These are phyloP conservation scores for Crotalus tigris DNA, from an alignment of 2,113 vertebrate species.

Conservation along the genomic window DNA sequence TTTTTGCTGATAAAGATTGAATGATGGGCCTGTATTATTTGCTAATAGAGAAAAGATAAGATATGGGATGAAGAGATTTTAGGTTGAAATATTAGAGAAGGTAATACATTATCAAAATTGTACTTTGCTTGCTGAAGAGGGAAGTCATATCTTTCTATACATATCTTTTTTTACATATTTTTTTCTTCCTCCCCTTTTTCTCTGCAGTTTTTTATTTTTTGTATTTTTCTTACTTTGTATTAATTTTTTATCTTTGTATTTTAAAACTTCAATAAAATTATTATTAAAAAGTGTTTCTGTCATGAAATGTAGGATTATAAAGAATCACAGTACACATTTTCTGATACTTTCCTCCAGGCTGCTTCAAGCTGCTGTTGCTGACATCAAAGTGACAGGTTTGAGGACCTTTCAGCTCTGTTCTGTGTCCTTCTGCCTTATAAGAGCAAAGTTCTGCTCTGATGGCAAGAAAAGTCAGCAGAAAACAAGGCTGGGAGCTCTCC, in stretches of 20 bases:
- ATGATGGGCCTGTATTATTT: no score
- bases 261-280: neutral
- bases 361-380: neutral
- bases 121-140: neutral
- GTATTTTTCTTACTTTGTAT: neutral
- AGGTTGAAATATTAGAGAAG: no score
- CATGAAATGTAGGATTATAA: neutral
- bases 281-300: neutral
- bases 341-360: neutral
- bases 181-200: neutral
- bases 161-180: no score
- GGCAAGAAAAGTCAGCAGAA: slow-evolving; percentile 50
- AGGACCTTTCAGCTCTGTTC: neutral
- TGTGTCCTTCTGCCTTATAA: slow-evolving; percentile 30
- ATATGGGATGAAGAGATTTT: no score
- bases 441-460: slow-evolving; percentile 54
- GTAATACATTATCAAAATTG: neutral
- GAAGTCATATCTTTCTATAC: neutral
- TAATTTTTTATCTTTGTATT: neutral
- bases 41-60: no score
- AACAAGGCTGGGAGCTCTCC: slow-evolving; percentile 50
- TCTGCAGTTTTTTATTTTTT: neutral
- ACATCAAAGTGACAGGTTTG: neutral
- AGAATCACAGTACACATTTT: neutral
- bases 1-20: no score